These are phyloP conservation scores for Cygnus buccinator DNA, from an alignment of 2,113 vertebrate genomes.

Conservation along the genomic window DNA sequence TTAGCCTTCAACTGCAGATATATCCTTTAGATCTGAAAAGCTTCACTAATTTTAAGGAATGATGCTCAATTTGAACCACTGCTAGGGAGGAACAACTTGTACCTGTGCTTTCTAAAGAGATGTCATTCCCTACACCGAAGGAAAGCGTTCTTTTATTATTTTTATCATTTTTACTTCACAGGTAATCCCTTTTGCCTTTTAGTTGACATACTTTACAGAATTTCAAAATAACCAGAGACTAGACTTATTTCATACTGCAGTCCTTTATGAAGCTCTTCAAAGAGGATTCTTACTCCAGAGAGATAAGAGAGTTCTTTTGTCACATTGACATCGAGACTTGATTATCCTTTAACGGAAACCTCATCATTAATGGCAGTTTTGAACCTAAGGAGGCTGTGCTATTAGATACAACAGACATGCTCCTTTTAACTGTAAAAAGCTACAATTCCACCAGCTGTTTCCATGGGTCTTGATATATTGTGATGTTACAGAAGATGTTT, in stretches of 20 bases:
- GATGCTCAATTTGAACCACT: neutral
- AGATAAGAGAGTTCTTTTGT: slow-evolving; percentile 57
- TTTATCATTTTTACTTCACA: neutral
- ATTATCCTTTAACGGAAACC: slow-evolving; percentile 55
- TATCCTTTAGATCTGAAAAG: neutral
- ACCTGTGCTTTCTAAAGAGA: neutral
- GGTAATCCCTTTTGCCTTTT: slow-evolving; percentile 44
- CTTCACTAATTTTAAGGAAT: neutral
- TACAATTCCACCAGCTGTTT: neutral
- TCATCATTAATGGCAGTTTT: slow-evolving; percentile 27
- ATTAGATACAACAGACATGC: neutral
- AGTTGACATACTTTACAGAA: slow-evolving; percentile 23
- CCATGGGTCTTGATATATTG: neutral
- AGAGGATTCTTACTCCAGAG: slow-evolving; percentile 31
- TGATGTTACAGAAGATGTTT: rapidly evolving
- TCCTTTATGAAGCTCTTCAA: slow-evolving; percentile 49
- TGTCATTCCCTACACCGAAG: neutral
- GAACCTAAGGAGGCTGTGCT: neutral
- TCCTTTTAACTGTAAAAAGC: neutral
- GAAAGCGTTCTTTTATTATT: neutral
- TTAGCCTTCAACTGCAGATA: neutral
- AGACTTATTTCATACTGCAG: neutral
- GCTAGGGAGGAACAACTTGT: neutral
- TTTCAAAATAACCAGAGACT: slow-evolving; percentile 20
- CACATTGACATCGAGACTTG: slow-evolving; percentile 32